Percentiles rank a stretch among this genome's conserved stretches.
Conservation (phyloP, 1,140 invertebrate genomes). For the Ganaspis sp. region DNA sequence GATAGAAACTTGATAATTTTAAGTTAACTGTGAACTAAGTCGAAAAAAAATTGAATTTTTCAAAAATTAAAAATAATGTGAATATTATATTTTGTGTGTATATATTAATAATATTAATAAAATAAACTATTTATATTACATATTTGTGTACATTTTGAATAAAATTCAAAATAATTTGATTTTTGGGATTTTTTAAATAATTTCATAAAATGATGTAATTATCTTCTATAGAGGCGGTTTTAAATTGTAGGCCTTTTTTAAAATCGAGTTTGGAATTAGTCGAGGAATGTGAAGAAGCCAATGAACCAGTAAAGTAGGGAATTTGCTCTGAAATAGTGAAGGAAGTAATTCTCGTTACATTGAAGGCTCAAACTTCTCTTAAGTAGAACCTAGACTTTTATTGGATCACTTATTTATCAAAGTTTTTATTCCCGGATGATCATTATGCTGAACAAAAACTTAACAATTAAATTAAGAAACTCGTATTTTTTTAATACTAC, state of each 20-base stretch:
- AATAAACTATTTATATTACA: no score
- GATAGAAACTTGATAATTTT: no score
- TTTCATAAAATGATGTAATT: neutral
- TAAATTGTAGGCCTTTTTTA: neutral
- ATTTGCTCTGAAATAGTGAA: neutral
- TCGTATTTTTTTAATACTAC: no score
- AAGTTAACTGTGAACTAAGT: no score
- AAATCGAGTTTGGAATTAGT: neutral
- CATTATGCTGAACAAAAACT: neutral
- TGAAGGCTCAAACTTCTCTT: neutral
- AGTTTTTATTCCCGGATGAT: neutral
- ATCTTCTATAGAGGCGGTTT: neutral
- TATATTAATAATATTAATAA: no score
- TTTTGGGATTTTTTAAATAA: no score
- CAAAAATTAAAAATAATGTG: no score
- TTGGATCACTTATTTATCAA: neutral
- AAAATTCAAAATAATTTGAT: no score
- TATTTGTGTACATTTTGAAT: no score
- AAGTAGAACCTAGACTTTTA: neutral
- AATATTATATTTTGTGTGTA: no score
- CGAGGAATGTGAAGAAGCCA: neutral
- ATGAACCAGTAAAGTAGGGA: constrained; percentile 1
- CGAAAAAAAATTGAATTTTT: no score
- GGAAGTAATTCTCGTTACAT: neutral
- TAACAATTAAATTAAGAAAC: no score